A percentile compares a stretch with the other conserved stretches of the same genome.
These are phyloP conservation scores for Tipula unca DNA, from an alignment of 2,888 invertebrate species.

Conservation along the genomic window DNA sequence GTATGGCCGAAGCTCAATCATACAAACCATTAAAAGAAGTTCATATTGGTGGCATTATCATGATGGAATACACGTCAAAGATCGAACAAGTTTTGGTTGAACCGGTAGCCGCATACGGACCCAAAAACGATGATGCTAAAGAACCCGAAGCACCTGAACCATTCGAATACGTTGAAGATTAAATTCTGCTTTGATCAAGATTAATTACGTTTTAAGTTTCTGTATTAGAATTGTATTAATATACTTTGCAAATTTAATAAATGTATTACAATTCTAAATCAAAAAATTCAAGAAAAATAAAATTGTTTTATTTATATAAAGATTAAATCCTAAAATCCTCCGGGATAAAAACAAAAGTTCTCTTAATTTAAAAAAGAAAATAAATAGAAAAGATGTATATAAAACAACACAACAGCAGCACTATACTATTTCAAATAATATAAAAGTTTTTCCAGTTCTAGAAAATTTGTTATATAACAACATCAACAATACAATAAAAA, in stretches of 20 bases:
- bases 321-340: not conserved
- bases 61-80: constrained; percentile 79
- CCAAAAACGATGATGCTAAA: constrained; percentile 87
- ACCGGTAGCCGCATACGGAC: constrained; percentile 84
- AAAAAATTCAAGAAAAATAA: no score
- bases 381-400: not conserved
- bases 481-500: not conserved
- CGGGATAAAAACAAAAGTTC: not conserved
- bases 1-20: constrained; percentile 68
- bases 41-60: constrained; percentile 90
- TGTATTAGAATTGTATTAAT: not conserved
- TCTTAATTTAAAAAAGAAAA: not conserved
- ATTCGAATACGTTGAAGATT: constrained; percentile 89
- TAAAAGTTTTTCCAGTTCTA: not conserved
- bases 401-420: not conserved
- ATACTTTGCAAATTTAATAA: not conserved
- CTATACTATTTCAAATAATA: not conserved
- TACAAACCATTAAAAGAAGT: constrained; percentile 87
- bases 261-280: not conserved
- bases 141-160: constrained; percentile 97
- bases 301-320: not conserved
- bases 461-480: not conserved
- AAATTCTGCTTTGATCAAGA: constrained; percentile 34
- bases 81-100: constrained; percentile 80
- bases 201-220: not conserved